Base-by-base conservation (phyloP, 2,113 vertebrate genomes). In the Gymnocephalus cernua region DNA sequence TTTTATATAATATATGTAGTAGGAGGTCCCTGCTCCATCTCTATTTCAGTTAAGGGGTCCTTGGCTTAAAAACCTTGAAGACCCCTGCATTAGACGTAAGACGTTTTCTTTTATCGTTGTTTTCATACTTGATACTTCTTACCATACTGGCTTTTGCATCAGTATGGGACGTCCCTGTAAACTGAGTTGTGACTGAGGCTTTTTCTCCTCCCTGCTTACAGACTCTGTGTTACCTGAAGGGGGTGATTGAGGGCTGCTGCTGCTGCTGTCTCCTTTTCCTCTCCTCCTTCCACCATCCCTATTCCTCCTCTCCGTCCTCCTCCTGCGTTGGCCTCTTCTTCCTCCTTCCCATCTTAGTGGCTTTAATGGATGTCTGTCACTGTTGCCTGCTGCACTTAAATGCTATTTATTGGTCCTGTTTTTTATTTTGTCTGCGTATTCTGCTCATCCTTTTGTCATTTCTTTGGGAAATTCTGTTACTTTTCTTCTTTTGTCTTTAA, bases 131-230 rank as follows among this genome's bases (percentile, higher is more conserved):
- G 53, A 19, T 38, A 10, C 38, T 41, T 41, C 9, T 41, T 41
- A 41, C 13, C 6, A 15, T 18, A 57, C 6, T 13, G 35, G 5
- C 12, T 23, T 56, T 48, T 6, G 7, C 13, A 11, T 12, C n/a
- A 54, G 19, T 12, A 53, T 35, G 25, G 8, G 56, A 41, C 32
- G 13, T 29, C 1, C 2, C 15, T 19, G 64, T 13, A 32, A 23
- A 14, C 0, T 13, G 21, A 6, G 14, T 44, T 1, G n/a, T 25
- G 53, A 67, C 56, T 72, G 54, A 79, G 32, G 74, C 85, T 80
- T 70, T 89, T 32, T 84, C 85, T 89, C 77, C 87, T 91, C 73
- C 89, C 83, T 85, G 79, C 85, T 86, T 89, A 13, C 90, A 94
- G 93, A 88, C 87, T 85, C 81, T 70, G 86, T 79, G 78, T 88